Conservation (phyloP, 2,888 invertebrate genomes). For the Zhuqinia jingwanae region DNA sequence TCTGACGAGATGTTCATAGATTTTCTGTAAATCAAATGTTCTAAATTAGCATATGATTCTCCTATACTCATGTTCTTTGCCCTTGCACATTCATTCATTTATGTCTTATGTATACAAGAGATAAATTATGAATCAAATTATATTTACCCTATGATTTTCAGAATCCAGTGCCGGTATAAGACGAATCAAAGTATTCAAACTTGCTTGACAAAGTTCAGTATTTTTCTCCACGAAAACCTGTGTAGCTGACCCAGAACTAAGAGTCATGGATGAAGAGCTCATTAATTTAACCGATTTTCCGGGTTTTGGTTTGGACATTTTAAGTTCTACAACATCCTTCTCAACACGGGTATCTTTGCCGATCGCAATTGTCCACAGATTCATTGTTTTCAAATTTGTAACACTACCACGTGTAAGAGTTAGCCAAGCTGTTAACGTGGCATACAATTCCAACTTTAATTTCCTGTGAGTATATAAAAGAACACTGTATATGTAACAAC, state of each 20-base stretch:
- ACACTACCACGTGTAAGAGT: slow-evolving; percentile 61
- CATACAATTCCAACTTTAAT: slow-evolving; percentile 63
- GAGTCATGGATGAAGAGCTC: background rate
- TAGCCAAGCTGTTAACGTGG: slow-evolving; percentile 59
- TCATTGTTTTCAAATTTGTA: slow-evolving; percentile 55
- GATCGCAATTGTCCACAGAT: slow-evolving; percentile 38
- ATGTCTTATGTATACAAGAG: background rate
- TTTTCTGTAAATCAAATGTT: slow-evolving; percentile 63
- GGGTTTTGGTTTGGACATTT: slow-evolving; percentile 48
- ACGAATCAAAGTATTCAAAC: slow-evolving; percentile 46
- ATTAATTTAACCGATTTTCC: slow-evolving; percentile 55
- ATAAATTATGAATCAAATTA: background rate
- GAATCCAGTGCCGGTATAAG: slow-evolving; percentile 48
- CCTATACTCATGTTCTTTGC: no score
- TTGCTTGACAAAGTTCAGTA: slow-evolving; percentile 20
- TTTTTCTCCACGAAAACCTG: slow-evolving; percentile 50
- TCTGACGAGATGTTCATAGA: slow-evolving; percentile 59
- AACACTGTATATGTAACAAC: no score
- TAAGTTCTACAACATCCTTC: slow-evolving; percentile 63
- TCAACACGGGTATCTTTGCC: slow-evolving; percentile 64
- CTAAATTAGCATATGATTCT: no score
- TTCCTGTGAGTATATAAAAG: slow-evolving; percentile 49
- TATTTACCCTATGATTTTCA: slow-evolving; percentile 50
- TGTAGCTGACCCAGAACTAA: background rate
- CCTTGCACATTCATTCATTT: no score